Percentiles rank a stretch among this genome's conserved stretches.
phyloP scores from a whole-genome alignment of 2,888 invertebrate species.

The Pediacus dermestoides region DNA sequence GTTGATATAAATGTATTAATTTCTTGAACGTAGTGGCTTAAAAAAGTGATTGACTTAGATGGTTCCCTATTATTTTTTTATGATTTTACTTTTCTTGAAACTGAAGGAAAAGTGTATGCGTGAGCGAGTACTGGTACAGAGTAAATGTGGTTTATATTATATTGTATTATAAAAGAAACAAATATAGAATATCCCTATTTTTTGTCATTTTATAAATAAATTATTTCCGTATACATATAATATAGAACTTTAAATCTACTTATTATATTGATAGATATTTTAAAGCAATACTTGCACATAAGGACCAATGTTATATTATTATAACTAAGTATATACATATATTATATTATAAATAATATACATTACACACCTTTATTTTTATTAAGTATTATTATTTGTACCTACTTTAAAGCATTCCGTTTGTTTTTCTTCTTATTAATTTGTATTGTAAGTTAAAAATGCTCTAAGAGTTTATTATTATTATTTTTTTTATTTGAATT shows the following conservation, averaged over 20 bases:
- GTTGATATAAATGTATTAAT: too few species aligned
- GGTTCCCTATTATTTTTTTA: constrained; percentile 33
- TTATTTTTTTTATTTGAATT: too few species aligned
- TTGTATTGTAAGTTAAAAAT: too few species aligned
- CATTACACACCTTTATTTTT: too few species aligned
- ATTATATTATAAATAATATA: constrained; percentile 17
- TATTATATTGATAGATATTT: constrained; percentile 26
- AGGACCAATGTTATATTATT: constrained; percentile 38
- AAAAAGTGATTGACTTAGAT: too few species aligned
- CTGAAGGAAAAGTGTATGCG: too few species aligned
- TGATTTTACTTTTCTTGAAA: constrained; percentile 27
- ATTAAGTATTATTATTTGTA: too few species aligned
- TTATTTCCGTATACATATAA: constrained; percentile 30
- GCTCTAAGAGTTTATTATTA: too few species aligned
- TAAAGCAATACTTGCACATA: constrained; percentile 42
- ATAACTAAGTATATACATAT: constrained; percentile 5
- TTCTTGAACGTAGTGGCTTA: constrained; percentile 39
- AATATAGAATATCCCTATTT: constrained; percentile 39
- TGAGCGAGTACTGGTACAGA: neutral
- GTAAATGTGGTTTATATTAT: constrained; percentile 21
- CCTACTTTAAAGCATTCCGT: too few species aligned
- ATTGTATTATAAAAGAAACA: constrained; percentile 34
- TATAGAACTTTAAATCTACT: constrained; percentile 13
- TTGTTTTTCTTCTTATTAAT: too few species aligned
- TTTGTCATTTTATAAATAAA: constrained; percentile 38